These are phyloP conservation scores for Stenolophus ochropezus DNA, from an alignment of 2,888 invertebrate genomes.

Conservation along the genomic window DNA sequence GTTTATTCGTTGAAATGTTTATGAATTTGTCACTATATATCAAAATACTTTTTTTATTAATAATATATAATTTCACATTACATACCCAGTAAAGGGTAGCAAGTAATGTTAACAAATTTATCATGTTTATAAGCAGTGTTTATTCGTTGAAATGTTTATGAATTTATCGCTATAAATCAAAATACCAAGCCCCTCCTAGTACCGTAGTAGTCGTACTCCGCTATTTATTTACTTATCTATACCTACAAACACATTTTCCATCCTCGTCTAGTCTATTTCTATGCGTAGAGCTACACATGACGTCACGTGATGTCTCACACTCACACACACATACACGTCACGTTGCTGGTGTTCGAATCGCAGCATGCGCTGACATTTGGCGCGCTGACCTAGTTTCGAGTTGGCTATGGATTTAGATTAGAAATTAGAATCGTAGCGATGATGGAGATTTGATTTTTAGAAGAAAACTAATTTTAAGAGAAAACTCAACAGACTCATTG, in stretches of 20 bases:
- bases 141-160: no score
- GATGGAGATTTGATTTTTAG: background rate
- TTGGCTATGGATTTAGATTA: background rate
- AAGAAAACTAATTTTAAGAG: background rate
- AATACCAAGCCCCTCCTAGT: background rate
- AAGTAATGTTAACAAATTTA: no score
- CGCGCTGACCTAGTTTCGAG: slow-evolving; percentile 8
- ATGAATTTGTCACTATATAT: no score
- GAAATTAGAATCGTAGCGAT: background rate
- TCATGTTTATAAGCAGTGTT: no score
- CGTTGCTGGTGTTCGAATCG: background rate
- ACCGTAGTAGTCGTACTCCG: background rate
- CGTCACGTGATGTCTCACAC: background rate
- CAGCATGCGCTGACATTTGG: slow-evolving; percentile 22
- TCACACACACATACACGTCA: background rate
- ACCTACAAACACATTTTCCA: background rate
- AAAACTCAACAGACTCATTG: no score
- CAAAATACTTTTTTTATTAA: no score
- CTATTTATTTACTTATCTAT: background rate
- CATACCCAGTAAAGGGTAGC: no score
- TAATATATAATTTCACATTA: no score
- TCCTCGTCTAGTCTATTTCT: background rate
- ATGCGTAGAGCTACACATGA: background rate
- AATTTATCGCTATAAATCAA: no score
- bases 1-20: no score